Evolutionary conservation across 1,140 invertebrate genomes (phyloP), one percentile per base, ranked within the genome.

Genomic region (Heterodera schachtii): DNA sequence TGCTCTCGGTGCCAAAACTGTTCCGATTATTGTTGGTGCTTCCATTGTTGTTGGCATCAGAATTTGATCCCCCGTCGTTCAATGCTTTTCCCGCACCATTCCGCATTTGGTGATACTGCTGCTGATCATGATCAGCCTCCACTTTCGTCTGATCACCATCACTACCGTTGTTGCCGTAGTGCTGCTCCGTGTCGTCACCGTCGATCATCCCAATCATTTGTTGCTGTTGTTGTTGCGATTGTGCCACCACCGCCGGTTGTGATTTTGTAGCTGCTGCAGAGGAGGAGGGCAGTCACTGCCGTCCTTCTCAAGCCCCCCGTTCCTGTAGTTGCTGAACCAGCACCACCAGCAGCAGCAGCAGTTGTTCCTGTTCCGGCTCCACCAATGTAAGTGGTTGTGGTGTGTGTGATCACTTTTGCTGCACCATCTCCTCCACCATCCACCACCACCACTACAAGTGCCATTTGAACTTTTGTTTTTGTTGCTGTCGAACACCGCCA

Each of bases 331-430:
- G 46, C 44, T 57, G 73, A 7, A 8, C 19, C 31, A 31, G 0
- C 31, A 31, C 31, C 31, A 31, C n/a, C n/a, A n/a, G n/a, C 31
- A 31, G 1, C 31, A n/a, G n/a, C 71, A 19, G 49, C 49, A n/a
- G 69, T 0, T 47, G 74, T n/a, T 47, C n/a, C n/a, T 47, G 74
- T n/a, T 47, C n/a, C n/a, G 64, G 41, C 69, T 57, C 49, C 77
- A 3, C 77, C 77, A 67, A 78, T 78, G 66, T 78, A 78, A 43
- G 77, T 78, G 31, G 60, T 78, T 3, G 44, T 78, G 11, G 77
- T 66, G 43, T 52, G 49, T 3, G 11, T 66, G 49, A 9, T 8
- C 8, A 41, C 43, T 41, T 13, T 64, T n/a, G 49, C 11, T 31
- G 31, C 1, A 31, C 31, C 31, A 31, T 31, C 31, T 31, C 31